Evolutionary conservation across 2,888 invertebrate species (phyloP).

Genomic region (Phaedon cochleariae): DNA sequence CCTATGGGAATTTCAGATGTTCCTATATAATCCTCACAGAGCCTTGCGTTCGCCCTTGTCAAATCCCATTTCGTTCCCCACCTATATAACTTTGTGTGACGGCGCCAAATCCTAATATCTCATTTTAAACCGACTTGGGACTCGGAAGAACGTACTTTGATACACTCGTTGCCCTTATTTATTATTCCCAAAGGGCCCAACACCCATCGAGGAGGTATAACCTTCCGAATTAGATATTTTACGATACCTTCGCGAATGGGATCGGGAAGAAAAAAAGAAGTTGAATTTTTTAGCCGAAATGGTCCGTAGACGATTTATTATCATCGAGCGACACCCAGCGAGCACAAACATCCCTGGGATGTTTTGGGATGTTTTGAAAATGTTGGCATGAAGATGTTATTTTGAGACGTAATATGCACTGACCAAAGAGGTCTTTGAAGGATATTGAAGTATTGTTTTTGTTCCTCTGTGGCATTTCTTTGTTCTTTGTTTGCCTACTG

Average conservation of each 20-base stretch:
- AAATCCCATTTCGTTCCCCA: background rate
- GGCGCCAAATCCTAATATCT: constrained; percentile 36
- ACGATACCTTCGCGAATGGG: constrained; percentile 22
- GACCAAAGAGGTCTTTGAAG: too few species aligned
- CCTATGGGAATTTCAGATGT: background rate
- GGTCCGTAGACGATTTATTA: too few species aligned
- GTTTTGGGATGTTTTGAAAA: too few species aligned
- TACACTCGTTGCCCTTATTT: constrained; percentile 29
- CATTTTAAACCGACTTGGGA: constrained; percentile 36
- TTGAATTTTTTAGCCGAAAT: too few species aligned
- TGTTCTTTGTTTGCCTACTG: too few species aligned
- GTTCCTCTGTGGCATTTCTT: too few species aligned
- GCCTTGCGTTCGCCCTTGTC: background rate
- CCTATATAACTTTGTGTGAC: constrained; percentile 27
- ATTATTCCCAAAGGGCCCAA: constrained; percentile 34
- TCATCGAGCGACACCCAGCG: too few species aligned
- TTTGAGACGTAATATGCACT: too few species aligned
- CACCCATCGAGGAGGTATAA: constrained; percentile 29
- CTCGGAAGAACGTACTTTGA: constrained; percentile 35
- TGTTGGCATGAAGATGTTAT: too few species aligned
- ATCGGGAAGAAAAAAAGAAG: background rate
- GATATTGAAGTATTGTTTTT: too few species aligned
- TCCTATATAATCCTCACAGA: background rate
- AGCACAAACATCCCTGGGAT: too few species aligned
- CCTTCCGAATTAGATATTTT: constrained; percentile 34